phyloP scores from a whole-genome alignment of 2,113 vertebrate species.

The Prietella phreatophila region DNA sequence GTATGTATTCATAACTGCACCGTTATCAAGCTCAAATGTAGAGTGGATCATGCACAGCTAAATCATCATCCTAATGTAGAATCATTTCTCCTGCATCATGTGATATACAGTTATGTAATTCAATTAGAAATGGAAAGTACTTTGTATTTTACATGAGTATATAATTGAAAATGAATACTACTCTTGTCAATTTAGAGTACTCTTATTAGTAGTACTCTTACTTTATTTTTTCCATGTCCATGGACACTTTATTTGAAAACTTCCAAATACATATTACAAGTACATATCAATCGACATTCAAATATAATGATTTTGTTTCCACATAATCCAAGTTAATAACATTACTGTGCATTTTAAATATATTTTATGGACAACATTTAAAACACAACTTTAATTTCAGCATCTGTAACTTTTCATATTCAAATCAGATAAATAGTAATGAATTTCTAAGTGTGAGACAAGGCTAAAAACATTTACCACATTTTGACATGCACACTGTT shows the following conservation, averaged over 20 bases:
- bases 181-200: neutral
- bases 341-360: neutral
- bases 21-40: neutral
- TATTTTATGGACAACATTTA: neutral
- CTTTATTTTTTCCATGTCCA: neutral
- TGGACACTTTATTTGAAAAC: neutral
- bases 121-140: neutral
- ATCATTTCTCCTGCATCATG: neutral
- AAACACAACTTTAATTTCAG: neutral
- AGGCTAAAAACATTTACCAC: neutral
- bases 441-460: neutral
- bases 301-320: neutral
- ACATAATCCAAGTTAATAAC: neutral
- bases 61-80: neutral
- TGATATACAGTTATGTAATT: neutral
- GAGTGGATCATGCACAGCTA: neutral
- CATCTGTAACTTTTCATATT: neutral
- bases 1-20: constrained; percentile 74
- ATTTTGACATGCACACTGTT: neutral
- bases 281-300: neutral
- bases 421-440: neutral
- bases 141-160: neutral
- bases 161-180: neutral
- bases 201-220: neutral
- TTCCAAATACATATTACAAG: neutral